Conservation (phyloP, 2,888 invertebrate genomes). For the Odontocolon sp. region DNA sequence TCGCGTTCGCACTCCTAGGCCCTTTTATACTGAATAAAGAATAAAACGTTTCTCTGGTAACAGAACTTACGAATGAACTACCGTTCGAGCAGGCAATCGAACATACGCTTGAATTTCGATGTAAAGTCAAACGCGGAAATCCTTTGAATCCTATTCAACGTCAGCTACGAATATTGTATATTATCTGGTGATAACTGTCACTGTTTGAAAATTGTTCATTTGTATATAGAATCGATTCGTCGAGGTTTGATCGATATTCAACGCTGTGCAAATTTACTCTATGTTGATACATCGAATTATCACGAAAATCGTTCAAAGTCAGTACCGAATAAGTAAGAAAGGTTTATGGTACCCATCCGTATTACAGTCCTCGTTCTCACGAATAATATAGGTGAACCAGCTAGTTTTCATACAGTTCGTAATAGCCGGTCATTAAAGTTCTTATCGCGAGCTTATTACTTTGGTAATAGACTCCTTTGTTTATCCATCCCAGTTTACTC, state of each 20-base stretch:
- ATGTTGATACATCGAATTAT: not conserved
- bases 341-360: not conserved
- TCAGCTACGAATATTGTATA: not conserved
- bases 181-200: not conserved
- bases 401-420: constrained; percentile 17
- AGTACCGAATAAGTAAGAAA: not conserved
- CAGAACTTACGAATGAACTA: not conserved
- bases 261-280: no score
- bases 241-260: constrained; percentile 14
- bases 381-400: constrained; percentile 11
- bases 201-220: not conserved
- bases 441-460: constrained; percentile 71
- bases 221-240: not conserved
- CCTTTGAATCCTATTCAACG: not conserved
- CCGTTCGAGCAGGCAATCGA: not conserved
- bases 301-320: not conserved
- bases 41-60: constrained; percentile 6
- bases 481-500: constrained; percentile 53
- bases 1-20: constrained; percentile 11
- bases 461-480: constrained; percentile 69
- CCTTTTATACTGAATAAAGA: constrained; percentile 42
- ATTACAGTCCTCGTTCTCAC: not conserved
- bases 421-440: constrained; percentile 49
- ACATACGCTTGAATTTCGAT: not conserved
- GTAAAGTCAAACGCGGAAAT: not conserved